Evolutionary conservation across 2,797 vertebrate species (phyloP), one percentile per base, ranked within the genome.

Genomic region (Sus cebifrons): DNA sequence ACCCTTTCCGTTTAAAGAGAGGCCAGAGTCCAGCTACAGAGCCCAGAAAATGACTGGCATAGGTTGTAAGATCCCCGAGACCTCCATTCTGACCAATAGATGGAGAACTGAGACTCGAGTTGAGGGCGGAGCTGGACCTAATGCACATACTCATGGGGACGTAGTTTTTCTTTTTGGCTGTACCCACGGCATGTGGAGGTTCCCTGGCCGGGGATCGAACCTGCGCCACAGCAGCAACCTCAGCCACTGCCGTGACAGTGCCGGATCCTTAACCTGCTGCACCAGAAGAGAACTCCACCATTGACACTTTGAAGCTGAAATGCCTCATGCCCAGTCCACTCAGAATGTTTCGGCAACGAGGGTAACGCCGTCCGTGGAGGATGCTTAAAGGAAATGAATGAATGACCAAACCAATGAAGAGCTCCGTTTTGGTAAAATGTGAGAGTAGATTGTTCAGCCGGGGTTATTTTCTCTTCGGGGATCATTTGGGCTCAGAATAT

Each of bases 1-100:
- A 97, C 86, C 62, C 77, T 96, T 95, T 95, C 91, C 94, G 71
- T 90, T 97, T 97, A 95, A 97, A 97, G 88, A 78, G 36, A 29
- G 94, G 56, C 27, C 27, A 9, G 88, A 65, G 79, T 84, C 94
- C 27, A 14, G 25, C 65, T 52, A 21, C 79, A 94, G 86, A 92
- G 62, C 36, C 96, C 75, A 70, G 94, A 73, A 89, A 83, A 77
- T 56, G 54, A 44, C 27, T 84, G 87, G 85, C 49, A 17, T 13
- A 60, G 40, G 70, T 89, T 11, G 1, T 49, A 49, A 58, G 71
- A 77, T 93, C 32, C 60, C 8, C 32, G 83, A 84, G 79, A 79
- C 83, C 79, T 83, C 64, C 56, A 4, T 86, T 68, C 65, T 71
- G 62, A 74, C 56, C 67, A 15, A 15, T 5, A 70, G 65, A 74